Base-by-base conservation (phyloP, 1,140 invertebrate genomes). In the Bombus haemorrhoidalis region DNA sequence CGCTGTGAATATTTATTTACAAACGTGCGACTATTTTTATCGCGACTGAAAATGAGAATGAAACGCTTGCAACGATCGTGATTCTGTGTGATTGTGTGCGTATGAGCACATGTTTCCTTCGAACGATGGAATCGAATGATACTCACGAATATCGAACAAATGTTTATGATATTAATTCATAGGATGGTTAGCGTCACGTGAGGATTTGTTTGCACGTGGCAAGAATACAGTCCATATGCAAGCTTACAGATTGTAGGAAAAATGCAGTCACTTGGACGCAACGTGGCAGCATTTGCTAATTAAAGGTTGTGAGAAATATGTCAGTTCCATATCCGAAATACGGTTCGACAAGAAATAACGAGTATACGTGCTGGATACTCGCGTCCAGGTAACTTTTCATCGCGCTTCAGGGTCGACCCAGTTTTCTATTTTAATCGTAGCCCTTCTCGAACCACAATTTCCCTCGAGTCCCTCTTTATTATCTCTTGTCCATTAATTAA, bases 351-450 rank as follows among this genome's bases (percentile, higher is more conserved):
- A 34, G 57, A 66, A 43, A 68, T 68, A 80, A 64, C 39, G 43
- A 53, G 69, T 18, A 82, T 47, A 75, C 18, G 73, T 68, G 74
- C 64, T 53, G 62, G 62, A 78, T 76, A 83, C 43, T 66, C 37
- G n/a, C 34, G 28, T 10, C 43, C 32, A 32, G 34, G 18, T 68
- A 57, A 76, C 81, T 76, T 73, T 66, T 78, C 74, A 53, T 75
- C 59, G 57, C 13, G 73, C 81, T 77, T 83, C 81, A 76, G 81
- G 59, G 73, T 83, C 74, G 81, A 83, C 81, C 81, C 74, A 83
- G 81, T 83, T 83, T 83, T 83, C 81, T 83, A 83, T 83, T 83
- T 83, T 83, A 78, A 83, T 83, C 81, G 81, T 34, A 64, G 37
- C 81, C 81, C 81, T 83, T 78, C 81, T 78, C 74, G 62, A 41